phyloP scores from a whole-genome alignment of 2,113 vertebrate genomes.

The Mormyrus lacerda region DNA sequence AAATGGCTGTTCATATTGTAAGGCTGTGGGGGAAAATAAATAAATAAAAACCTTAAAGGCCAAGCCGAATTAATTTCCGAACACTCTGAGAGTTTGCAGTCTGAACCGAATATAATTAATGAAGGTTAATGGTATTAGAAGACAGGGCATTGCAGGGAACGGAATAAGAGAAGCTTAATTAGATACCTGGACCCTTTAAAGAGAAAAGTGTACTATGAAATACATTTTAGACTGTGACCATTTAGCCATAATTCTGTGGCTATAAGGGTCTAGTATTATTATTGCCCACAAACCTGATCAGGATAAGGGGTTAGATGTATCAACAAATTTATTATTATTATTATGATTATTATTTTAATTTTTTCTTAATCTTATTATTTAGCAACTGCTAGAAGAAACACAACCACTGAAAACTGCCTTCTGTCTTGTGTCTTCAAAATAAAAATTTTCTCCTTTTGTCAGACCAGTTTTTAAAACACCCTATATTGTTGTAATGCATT shows the following conservation, averaged over 20 bases:
- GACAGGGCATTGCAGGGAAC: background rate
- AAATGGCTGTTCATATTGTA: background rate
- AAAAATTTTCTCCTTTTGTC: background rate
- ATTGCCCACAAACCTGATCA: background rate
- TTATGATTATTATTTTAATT: background rate
- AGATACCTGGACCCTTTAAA: background rate
- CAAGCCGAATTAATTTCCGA: background rate
- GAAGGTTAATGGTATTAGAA: conserved; percentile 6
- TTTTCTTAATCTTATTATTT: background rate
- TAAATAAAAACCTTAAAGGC: background rate
- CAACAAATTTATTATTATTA: background rate
- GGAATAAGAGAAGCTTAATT: background rate
- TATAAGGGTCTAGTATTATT: background rate
- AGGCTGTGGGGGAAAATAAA: background rate
- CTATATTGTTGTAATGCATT: background rate
- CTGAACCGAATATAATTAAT: background rate
- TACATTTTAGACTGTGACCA: background rate
- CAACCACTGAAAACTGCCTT: background rate
- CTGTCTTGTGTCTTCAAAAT: background rate
- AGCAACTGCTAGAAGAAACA: background rate
- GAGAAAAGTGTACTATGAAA: background rate
- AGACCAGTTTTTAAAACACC: background rate
- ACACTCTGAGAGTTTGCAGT: background rate
- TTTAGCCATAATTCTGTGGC: background rate
- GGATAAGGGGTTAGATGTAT: background rate